These are phyloP conservation scores for Melitaea athalia DNA, from an alignment of 2,888 invertebrate species.

Conservation along the genomic window DNA sequence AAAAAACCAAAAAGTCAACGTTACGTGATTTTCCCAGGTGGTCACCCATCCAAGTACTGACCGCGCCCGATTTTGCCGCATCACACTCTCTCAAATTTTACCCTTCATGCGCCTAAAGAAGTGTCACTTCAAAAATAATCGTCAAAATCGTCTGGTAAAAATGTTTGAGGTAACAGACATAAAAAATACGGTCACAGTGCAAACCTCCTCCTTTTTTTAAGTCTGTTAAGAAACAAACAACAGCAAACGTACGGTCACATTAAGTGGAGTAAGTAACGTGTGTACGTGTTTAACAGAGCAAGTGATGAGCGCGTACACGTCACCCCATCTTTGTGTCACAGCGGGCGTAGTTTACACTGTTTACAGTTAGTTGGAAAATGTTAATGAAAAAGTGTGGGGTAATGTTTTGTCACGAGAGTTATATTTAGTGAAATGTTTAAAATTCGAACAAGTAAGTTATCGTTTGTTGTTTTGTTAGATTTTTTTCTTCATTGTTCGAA, in stretches of 20 bases:
- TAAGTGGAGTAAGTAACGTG: conserved; percentile 7
- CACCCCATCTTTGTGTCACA: conserved; percentile 23
- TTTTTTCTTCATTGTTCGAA: neutral
- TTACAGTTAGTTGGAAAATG: conserved; percentile 2
- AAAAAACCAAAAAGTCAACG: too few species aligned
- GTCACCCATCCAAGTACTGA: too few species aligned
- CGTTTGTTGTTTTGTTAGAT: neutral
- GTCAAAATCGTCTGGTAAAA: too few species aligned
- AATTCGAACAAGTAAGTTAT: neutral
- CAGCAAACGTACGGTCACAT: neutral
- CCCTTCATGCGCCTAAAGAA: too few species aligned
- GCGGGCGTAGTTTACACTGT: conserved; percentile 19
- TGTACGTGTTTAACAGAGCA: conserved; percentile 7
- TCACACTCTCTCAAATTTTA: too few species aligned
- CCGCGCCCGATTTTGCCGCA: too few species aligned
- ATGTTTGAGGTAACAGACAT: too few species aligned
- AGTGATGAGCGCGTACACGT: conserved; percentile 3
- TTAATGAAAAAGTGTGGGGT: conserved; percentile 8
- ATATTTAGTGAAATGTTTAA: neutral
- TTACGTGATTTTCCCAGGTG: too few species aligned
- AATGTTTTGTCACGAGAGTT: neutral
- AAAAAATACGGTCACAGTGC: too few species aligned
- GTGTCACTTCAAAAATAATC: too few species aligned
- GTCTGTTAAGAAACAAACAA: too few species aligned
- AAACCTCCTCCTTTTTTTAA: too few species aligned